Conservation (phyloP, 2,113 vertebrate genomes). For the Ictidomys tridecemlineatus region DNA sequence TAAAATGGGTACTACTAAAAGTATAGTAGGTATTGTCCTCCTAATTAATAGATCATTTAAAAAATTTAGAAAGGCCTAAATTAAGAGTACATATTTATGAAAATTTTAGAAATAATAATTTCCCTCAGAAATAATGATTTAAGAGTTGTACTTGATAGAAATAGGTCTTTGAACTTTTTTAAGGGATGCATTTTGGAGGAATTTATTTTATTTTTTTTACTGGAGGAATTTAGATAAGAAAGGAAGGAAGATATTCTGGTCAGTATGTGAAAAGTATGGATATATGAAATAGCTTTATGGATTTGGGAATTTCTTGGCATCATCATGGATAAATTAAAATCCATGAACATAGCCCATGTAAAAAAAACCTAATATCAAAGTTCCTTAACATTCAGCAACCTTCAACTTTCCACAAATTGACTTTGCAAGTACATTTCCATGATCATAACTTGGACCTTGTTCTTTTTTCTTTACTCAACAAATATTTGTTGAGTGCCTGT, state of each 20-base stretch:
- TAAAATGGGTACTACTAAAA: background rate
- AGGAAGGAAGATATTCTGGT: background rate
- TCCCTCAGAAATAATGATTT: constrained; percentile 2
- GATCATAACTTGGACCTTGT: background rate
- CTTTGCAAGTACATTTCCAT: background rate
- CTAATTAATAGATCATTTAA: background rate
- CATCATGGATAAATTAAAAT: background rate
- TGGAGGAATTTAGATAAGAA: constrained; percentile 1
- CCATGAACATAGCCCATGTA: background rate
- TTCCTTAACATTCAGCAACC: background rate
- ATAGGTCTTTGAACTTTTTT: background rate
- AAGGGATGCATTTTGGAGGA: background rate
- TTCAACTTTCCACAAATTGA: background rate
- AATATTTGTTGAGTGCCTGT: background rate
- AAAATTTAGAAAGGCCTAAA: background rate
- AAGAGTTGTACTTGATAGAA: background rate
- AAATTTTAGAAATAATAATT: background rate
- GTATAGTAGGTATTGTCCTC: background rate
- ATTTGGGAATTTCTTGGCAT: background rate
- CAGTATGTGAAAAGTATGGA: background rate
- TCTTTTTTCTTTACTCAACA: background rate
- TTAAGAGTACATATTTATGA: background rate
- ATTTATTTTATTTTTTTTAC: background rate
- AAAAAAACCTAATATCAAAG: background rate
- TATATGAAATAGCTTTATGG: background rate